phyloP scores from a whole-genome alignment of 1,140 invertebrate genomes.

The Maconellicoccus hirsutus region DNA sequence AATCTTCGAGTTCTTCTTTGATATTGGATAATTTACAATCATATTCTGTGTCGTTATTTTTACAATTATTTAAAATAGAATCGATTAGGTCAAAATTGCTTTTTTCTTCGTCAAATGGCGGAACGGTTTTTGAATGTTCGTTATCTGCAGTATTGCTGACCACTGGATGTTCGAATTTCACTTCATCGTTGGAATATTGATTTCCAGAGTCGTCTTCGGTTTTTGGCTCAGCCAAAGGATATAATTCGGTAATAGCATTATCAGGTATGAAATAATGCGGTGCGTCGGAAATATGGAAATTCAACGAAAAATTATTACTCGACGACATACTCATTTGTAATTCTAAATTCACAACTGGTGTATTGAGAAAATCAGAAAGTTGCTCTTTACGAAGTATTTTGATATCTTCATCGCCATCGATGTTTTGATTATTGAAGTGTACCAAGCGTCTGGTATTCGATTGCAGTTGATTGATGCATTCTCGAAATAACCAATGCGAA shows the following conservation, averaged over 20 bases:
- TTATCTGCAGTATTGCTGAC: too few relatives aligned
- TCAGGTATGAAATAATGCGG: neutral
- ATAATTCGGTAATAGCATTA: neutral
- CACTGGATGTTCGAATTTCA: too few relatives aligned
- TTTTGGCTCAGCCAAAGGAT: neutral
- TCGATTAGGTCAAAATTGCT: slow-evolving; percentile 12
- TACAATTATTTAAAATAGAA: neutral
- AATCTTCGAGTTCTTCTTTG: neutral
- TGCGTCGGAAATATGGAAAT: neutral
- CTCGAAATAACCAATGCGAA: neutral
- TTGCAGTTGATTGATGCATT: neutral
- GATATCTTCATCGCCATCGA: neutral
- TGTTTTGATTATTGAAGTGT: neutral
- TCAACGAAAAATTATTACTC: neutral
- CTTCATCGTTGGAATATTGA: too few relatives aligned
- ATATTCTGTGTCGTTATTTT: neutral
- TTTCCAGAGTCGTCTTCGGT: neutral
- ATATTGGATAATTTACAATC: slow-evolving; percentile 7
- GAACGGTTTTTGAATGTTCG: too few relatives aligned
- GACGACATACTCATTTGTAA: neutral
- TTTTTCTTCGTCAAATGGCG: neutral
- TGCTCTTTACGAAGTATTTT: neutral
- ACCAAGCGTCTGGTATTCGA: neutral
- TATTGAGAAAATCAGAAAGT: neutral
- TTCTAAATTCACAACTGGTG: neutral